Evolutionary conservation across 2,888 invertebrate species (phyloP).

Genomic region (Drosophila meridionalis): DNA sequence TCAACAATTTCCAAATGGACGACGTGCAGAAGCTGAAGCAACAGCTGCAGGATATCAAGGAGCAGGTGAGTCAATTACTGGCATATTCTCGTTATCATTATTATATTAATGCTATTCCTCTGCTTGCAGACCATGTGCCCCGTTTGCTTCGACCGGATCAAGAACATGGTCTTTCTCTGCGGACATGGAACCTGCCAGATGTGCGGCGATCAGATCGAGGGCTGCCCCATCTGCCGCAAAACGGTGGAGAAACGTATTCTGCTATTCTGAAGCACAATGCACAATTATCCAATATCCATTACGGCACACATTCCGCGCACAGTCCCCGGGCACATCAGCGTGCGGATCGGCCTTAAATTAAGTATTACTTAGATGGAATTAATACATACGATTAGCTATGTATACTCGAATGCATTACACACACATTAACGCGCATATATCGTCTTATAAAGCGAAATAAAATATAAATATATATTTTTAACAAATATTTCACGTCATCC

Average conservation of each 20-base stretch:
- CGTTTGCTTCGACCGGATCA: slow-evolving; percentile 97
- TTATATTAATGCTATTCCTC: neutral
- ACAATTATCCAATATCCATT: slow-evolving; percentile 14
- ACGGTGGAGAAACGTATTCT: slow-evolving; percentile 97
- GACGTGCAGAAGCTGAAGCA: slow-evolving; percentile 97
- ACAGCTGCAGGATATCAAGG: slow-evolving; percentile 98
- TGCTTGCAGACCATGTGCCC: slow-evolving; percentile 97
- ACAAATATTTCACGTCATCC: slow-evolving; percentile 58
- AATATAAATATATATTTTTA: slow-evolving; percentile 62
- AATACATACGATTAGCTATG: slow-evolving; percentile 27
- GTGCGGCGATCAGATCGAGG: slow-evolving; percentile 99
- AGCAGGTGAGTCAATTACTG: slow-evolving; percentile 89
- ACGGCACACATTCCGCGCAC: slow-evolving; percentile 68
- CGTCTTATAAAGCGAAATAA: slow-evolving; percentile 65
- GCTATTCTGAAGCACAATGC: slow-evolving; percentile 88
- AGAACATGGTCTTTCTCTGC: slow-evolving; percentile 99
- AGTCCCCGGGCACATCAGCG: slow-evolving; percentile 46
- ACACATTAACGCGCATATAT: slow-evolving; percentile 37
- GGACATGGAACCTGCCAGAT: slow-evolving; percentile 99
- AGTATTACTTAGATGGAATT: slow-evolving; percentile 56
- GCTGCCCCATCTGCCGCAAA: slow-evolving; percentile 99
- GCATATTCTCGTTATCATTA: neutral
- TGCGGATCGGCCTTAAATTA: slow-evolving; percentile 58
- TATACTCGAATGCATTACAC: slow-evolving; percentile 31
- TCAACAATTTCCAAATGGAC: slow-evolving; percentile 89